Conservation (phyloP, 2,888 invertebrate genomes). For the Drosophila meridiana region DNA sequence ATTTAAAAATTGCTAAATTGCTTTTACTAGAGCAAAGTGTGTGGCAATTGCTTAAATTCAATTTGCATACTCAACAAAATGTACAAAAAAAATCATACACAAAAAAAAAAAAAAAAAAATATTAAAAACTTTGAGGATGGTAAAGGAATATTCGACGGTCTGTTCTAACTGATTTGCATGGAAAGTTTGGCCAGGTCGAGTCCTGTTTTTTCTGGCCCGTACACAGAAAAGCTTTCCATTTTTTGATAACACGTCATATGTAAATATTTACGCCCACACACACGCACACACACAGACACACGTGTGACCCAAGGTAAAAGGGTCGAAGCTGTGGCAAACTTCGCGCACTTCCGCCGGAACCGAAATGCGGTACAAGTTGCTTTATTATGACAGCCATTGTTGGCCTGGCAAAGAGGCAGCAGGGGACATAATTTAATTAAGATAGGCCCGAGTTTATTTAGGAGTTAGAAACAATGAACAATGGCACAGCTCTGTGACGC, state of each 20-base stretch:
- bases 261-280: constrained; percentile 51
- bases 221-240: constrained; percentile 33
- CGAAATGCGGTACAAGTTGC: constrained; percentile 50
- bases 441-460: constrained; percentile 25
- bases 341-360: constrained; percentile 59
- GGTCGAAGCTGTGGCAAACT: constrained; percentile 29
- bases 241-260: constrained; percentile 69
- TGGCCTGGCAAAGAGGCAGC: constrained; percentile 51
- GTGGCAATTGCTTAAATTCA: constrained; percentile 41
- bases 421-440: constrained; percentile 58
- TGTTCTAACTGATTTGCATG: constrained; percentile 64
- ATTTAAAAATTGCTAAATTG: constrained; percentile 46
- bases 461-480: constrained; percentile 32
- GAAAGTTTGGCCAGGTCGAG: constrained; percentile 26
- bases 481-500: constrained; percentile 10
- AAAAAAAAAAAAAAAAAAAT: constrained; percentile 7
- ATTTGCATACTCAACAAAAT: constrained; percentile 69
- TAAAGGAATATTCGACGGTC: constrained; percentile 36
- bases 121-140: constrained; percentile 42
- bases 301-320: constrained; percentile 42
- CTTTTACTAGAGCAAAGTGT: constrained; percentile 13
- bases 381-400: constrained; percentile 66
- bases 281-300: constrained; percentile 1
- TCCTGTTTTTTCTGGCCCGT: constrained; percentile 18
- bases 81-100: constrained; percentile 18